Evolutionary conservation across 2,113 vertebrate genomes (phyloP), one percentile per base, ranked within the genome.

Genomic region (Alosa alosa): DNA sequence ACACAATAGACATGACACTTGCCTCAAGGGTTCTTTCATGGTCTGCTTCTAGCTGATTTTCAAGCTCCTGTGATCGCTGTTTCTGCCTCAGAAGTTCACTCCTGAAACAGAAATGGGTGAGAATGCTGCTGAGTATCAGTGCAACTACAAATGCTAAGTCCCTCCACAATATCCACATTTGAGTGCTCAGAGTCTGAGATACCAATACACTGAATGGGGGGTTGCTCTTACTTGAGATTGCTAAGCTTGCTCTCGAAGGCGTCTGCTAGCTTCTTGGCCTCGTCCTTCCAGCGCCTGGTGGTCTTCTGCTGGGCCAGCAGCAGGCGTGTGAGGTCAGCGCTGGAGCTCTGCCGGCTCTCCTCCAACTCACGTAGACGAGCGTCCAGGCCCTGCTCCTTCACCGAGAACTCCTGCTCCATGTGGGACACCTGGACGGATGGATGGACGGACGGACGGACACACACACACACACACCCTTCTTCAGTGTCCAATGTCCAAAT

Each of bases 221-320:
- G 15, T 36, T 44, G 18, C 82, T 94, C 96, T 95, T 95, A 98
- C 98, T 96, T 97, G 25, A 98, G 91, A 86, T 91, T 94, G 81
- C 57, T 90, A 85, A 97, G 93, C 91, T 96, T 97, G 13, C 89
- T 90, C 90, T 97, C 97, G 36, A 97, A 91, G 83, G 92, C 92
- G 88, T 95, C 95, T 6, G 94, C 91, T 52, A 97, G 91, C 84
- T 91, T 96, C 82, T 95, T 96, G 22, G 94, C 92, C 92, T 99
- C 97, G 81, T 98, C 97, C 91, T 96, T 98, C 96, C 96, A 99
- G 15, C 94, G 93, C 75, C 92, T 95, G 87, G 95, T 95, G 83
- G 95, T 95, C 90, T 96, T 97, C 91, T 97, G 97, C 89, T 98
- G 97, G 39, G 96, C 95, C 3, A 91, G 88, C n/a, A 99, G 91